phyloP scores from a whole-genome alignment of 1,140 invertebrate genomes.

The Kradibia gibbosae region DNA sequence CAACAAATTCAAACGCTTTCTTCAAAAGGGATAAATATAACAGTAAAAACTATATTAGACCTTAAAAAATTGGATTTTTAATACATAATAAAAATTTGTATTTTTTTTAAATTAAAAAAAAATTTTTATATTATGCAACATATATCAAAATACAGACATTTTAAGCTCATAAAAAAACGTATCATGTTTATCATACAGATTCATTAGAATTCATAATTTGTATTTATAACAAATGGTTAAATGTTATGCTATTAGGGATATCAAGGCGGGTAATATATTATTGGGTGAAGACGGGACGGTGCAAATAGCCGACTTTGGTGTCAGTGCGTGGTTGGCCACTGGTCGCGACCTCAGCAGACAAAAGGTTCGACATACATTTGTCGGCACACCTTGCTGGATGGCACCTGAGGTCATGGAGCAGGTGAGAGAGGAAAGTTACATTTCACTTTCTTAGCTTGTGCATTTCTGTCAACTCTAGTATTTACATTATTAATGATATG shows the following conservation, averaged over 20 bases:
- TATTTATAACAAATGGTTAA: neutral
- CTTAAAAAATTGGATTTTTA: no score
- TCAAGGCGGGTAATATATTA: constrained; percentile 98
- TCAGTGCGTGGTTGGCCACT: constrained; percentile 93
- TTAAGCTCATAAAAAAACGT: no score
- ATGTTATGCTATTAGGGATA: constrained; percentile 80
- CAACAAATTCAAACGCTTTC: neutral
- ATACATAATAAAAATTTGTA: no score
- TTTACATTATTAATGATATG: constrained; percentile 55
- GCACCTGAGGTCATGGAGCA: constrained; percentile 99
- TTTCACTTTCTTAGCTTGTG: constrained; percentile 72
- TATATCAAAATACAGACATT: no score
- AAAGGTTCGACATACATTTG: constrained; percentile 96
- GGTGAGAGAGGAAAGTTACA: constrained; percentile 77
- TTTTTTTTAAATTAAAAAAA: no score
- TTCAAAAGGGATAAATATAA: neutral
- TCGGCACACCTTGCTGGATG: constrained; percentile 99
- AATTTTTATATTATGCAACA: no score
- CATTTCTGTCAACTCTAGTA: constrained; percentile 57
- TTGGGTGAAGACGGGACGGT: constrained; percentile 98
- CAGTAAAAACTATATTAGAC: no score
- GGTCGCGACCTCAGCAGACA: constrained; percentile 93
- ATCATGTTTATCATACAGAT: no score
- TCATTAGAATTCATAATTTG: neutral
- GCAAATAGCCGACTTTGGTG: constrained; percentile 97